Conservation (phyloP, 2,797 vertebrate species). For the Chaenodraco wilsoni region DNA sequence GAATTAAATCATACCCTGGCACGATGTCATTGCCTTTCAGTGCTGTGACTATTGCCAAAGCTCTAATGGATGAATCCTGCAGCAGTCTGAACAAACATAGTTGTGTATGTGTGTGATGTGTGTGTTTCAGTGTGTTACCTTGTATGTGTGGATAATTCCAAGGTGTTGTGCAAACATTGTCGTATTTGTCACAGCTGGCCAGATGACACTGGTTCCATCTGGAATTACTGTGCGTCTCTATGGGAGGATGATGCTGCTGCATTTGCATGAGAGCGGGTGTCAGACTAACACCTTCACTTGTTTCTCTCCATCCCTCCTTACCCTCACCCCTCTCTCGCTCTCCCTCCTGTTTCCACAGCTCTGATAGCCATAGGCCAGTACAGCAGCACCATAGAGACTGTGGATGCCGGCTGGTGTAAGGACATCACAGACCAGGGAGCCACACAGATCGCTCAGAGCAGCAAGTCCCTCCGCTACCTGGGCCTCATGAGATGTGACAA, state of each 20-base stretch:
- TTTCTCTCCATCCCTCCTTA: slow-evolving; percentile 36
- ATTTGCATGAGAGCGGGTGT: slow-evolving; percentile 77
- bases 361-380: slow-evolving; percentile 96
- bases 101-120: slow-evolving; percentile 28
- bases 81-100: slow-evolving; percentile 48
- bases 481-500: slow-evolving; percentile 99
- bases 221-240: slow-evolving; percentile 55
- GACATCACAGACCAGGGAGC: slow-evolving; percentile 98
- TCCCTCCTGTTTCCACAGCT: slow-evolving; percentile 80
- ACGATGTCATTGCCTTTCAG: slow-evolving; percentile 62
- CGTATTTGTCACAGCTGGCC: slow-evolving; percentile 70
- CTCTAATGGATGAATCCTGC: slow-evolving; percentile 72
- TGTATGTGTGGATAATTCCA: slow-evolving; percentile 17
- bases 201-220: slow-evolving; percentile 65
- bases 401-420: slow-evolving; percentile 98
- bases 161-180: slow-evolving; percentile 69
- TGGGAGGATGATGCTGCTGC: slow-evolving; percentile 51
- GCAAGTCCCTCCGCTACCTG: slow-evolving; percentile 96
- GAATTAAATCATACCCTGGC: slow-evolving; percentile 70
- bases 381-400: slow-evolving; percentile 96
- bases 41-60: slow-evolving; percentile 59
- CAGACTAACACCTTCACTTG: slow-evolving; percentile 76
- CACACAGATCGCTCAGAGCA: slow-evolving; percentile 95
- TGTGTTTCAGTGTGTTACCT: slow-evolving; percentile 4
- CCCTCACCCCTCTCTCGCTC: neutral